Percentiles rank a stretch among this genome's conserved stretches.
phyloP scores from a whole-genome alignment of 2,888 invertebrate genomes.

The Megalurothrips usitatus region DNA sequence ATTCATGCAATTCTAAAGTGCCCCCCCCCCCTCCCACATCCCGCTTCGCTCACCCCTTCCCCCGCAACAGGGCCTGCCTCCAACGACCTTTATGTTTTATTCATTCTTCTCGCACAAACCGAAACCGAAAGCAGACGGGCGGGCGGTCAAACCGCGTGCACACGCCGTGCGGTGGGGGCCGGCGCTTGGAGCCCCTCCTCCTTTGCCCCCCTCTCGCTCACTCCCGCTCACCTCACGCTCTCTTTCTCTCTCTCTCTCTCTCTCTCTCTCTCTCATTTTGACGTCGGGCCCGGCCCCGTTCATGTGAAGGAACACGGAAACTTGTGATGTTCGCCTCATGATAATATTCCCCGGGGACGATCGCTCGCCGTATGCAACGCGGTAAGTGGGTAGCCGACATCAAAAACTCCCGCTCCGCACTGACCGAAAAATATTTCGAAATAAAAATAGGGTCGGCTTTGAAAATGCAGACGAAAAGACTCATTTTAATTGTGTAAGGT shows the following conservation, averaged over 20 bases:
- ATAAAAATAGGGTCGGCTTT: no score
- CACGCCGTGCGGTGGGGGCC: neutral
- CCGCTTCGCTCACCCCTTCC: neutral
- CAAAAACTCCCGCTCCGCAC: no score
- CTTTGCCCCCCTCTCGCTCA: neutral
- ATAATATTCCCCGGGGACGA: neutral
- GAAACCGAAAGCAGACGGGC: conserved; percentile 13
- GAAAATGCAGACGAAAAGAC: no score
- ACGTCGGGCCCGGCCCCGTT: neutral
- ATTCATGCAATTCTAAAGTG: neutral
- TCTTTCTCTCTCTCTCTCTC: no score
- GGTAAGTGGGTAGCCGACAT: no score
- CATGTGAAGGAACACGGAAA: conserved; percentile 8
- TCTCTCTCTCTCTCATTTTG: no score
- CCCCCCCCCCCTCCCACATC: neutral
- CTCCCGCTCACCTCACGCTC: neutral
- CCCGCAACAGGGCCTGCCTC: neutral
- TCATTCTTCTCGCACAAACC: conserved; percentile 24
- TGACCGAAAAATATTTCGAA: no score
- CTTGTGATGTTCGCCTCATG: neutral
- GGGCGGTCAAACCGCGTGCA: conserved; percentile 7
- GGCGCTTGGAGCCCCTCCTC: neutral
- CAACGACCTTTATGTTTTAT: conserved; percentile 24
- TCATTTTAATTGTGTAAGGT: no score
- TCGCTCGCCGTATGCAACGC: neutral